Conservation (phyloP, 1,140 invertebrate species). For the Drosophila ananassae region DNA sequence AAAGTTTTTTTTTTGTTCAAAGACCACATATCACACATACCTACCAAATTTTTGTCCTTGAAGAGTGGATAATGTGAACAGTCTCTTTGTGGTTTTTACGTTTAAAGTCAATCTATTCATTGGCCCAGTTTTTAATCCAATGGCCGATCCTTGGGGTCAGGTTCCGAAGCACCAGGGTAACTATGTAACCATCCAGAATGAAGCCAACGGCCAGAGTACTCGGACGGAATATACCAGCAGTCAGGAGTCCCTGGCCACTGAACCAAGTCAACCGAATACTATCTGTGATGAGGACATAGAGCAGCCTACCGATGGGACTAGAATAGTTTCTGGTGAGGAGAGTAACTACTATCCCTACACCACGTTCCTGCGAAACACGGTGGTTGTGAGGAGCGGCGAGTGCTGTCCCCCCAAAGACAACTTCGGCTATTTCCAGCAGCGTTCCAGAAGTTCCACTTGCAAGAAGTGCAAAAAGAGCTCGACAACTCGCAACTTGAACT, state of each 20-base stretch:
- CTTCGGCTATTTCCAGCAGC: neutral
- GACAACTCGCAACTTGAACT: neutral
- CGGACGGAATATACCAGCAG: neutral
- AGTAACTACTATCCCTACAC: conserved; percentile 6
- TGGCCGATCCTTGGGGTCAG: neutral
- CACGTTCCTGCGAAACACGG: conserved; percentile 17
- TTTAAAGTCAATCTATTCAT: neutral
- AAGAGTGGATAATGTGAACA: neutral
- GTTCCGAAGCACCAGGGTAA: neutral
- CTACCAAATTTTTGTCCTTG: conserved; percentile 8
- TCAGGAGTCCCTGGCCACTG: too few relatives aligned
- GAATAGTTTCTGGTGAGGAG: conserved; percentile 5
- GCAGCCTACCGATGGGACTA: neutral
- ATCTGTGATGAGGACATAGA: neutral
- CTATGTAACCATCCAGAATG: neutral
- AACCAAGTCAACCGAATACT: too few relatives aligned
- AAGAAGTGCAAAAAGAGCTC: neutral
- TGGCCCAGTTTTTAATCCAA: neutral
- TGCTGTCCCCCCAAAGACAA: neutral
- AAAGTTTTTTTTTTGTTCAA: neutral
- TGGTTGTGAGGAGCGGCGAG: conserved; percentile 21
- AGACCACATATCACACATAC: neutral
- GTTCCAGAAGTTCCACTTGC: neutral
- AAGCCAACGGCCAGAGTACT: neutral
- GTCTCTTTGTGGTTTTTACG: neutral